Evolutionary conservation across 2,797 vertebrate genomes (phyloP), one percentile per base, ranked within the genome.

Genomic region (Micropoecilia bifurca): DNA sequence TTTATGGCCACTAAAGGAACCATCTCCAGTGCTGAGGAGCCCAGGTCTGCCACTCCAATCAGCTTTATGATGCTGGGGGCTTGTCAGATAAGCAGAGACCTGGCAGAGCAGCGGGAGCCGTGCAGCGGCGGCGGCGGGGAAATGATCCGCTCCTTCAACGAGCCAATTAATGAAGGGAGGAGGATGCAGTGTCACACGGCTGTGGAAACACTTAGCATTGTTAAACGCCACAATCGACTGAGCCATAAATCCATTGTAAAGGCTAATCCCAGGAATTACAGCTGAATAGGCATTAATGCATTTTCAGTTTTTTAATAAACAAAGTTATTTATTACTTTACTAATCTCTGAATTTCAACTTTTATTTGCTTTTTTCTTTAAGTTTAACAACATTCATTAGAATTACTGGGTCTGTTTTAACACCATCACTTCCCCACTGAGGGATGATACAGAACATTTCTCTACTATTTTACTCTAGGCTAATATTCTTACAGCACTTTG

Each of bases 31-130:
- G 86, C 84, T 75, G 90, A 85, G 88, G 80, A 84, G 80, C 41
- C 43, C 83, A 80, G 85, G 82, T 88, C 91, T 89, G 91, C 87
- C 92, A 85, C 89, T 91, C 87, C 88, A 90, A 90, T 93, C 91
- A 85, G 85, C 89, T 91, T 91, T 87, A 89, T 90, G 88, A 90
- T 78, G 77, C 87, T 45, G 83, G 81, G 74, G 78, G 48, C 71
- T 80, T 90, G 90, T 93, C 88, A 86, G 92, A 91, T 91, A 90
- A 89, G 83, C 80, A 68, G 76, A 53, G 84, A 76, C 75, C 74
- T 76, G 85, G 73, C 83, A 48, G 82, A 82, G 73, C 66, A 30
- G 30, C 63, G 53, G 73, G 71, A 77, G 68, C 3, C 12, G 12
- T 45, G 68, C 68, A 16, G 25, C 25, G 25, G 5, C n/a, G 33